Conservation (phyloP, 1,140 invertebrate genomes). For the Bombus superbus region DNA sequence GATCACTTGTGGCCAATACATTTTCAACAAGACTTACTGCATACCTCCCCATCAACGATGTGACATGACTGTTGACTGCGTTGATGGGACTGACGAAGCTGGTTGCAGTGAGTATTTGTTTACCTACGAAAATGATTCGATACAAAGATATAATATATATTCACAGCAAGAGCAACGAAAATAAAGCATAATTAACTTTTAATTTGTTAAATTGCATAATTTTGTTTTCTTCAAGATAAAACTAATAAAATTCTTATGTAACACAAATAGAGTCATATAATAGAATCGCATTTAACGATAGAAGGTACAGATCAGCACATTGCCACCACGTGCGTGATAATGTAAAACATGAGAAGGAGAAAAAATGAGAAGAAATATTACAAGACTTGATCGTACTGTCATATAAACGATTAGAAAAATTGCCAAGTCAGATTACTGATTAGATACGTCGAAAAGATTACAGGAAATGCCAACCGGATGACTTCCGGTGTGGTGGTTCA, state of each 20-base stretch:
- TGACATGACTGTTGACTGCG: constrained; percentile 96
- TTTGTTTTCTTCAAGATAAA: neutral
- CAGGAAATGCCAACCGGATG: constrained; percentile 91
- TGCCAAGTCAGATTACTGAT: constrained; percentile 23
- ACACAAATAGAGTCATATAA: neutral
- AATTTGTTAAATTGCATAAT: neutral
- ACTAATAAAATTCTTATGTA: neutral
- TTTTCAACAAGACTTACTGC: constrained; percentile 97
- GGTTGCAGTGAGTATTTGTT: constrained; percentile 93
- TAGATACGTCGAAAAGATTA: constrained; percentile 86
- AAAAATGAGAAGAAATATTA: neutral
- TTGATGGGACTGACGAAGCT: constrained; percentile 96
- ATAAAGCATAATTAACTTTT: neutral
- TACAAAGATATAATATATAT: neutral
- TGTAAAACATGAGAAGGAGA: no score
- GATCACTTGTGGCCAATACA: constrained; percentile 94
- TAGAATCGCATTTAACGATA: neutral
- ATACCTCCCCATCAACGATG: constrained; percentile 94
- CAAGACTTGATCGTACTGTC: neutral
- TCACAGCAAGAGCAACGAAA: no score
- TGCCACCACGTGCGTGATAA: neutral
- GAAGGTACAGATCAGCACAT: neutral
- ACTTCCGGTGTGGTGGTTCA: constrained; percentile 89
- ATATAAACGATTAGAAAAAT: neutral
- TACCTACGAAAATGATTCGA: neutral